Evolutionary conservation across 2,113 vertebrate species (phyloP).

Genomic region (Pterophyllum scalare): DNA sequence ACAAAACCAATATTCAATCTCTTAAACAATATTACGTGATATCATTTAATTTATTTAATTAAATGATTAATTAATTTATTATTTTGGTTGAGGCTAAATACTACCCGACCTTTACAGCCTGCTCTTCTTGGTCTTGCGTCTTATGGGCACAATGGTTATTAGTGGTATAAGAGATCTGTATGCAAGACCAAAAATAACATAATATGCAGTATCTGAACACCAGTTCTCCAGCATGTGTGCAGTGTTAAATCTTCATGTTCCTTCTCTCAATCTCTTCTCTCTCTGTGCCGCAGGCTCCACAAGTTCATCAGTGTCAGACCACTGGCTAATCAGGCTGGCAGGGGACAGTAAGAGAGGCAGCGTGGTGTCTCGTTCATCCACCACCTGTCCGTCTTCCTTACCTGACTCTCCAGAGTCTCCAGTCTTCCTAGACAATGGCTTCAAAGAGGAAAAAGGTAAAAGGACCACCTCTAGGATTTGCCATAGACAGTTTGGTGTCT

Average conservation of each 20-base stretch:
- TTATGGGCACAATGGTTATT: not conserved
- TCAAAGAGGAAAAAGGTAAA: conserved; percentile 80
- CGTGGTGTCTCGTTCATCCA: conserved; percentile 77
- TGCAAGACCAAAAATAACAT: not conserved
- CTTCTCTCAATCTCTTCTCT: not conserved
- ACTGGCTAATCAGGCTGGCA: conserved; percentile 87
- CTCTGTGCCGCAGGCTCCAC: conserved; percentile 81
- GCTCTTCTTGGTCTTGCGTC: not conserved
- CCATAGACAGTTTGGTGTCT: not conserved
- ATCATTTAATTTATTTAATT: not conserved
- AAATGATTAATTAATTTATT: too few relatives aligned
- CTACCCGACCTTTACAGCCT: not conserved
- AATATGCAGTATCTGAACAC: not conserved
- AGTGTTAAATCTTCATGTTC: not conserved
- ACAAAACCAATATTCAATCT: not conserved
- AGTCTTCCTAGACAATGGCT: conserved; percentile 65
- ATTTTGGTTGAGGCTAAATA: not conserved
- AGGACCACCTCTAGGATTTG: not conserved
- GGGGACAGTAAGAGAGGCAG: conserved; percentile 77
- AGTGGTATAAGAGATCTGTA: not conserved
- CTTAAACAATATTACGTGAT: not conserved
- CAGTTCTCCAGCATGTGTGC: not conserved
- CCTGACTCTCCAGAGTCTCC: conserved; percentile 79
- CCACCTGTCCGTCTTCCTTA: conserved; percentile 70
- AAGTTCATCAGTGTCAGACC: conserved; percentile 86